Evolutionary conservation across 2,113 vertebrate species (phyloP).

Genomic region (Mesembrinibis cayennensis): DNA sequence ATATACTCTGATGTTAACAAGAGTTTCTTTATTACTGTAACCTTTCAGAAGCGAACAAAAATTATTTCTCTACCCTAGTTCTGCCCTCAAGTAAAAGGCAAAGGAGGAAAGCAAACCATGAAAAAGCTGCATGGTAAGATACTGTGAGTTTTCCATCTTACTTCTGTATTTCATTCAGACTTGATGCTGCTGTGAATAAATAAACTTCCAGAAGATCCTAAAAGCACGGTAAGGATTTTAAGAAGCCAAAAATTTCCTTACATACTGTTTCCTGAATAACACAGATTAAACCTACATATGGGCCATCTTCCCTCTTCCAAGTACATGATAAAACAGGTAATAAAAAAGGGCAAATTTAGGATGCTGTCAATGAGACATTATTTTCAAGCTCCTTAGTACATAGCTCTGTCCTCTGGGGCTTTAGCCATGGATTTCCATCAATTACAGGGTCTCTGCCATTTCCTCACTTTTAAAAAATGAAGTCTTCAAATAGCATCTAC

Average conservation of each 20-base stretch:
- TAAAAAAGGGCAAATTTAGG: background rate
- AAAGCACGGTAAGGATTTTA: background rate
- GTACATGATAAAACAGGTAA: background rate
- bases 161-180: constrained; percentile 17
- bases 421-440: background rate
- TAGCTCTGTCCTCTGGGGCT: background rate
- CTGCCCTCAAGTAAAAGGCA: constrained; percentile 80
- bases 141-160: constrained; percentile 50
- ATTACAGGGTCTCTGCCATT: background rate
- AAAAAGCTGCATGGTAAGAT: constrained; percentile 69
- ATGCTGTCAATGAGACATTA: background rate
- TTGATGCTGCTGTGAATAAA: constrained; percentile 11
- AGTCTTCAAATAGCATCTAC: background rate
- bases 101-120: constrained; percentile 71
- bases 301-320: background rate
- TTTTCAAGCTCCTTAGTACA: background rate
- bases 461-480: background rate
- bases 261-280: background rate
- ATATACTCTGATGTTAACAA: constrained; percentile 82
- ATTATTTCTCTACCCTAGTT: constrained; percentile 81
- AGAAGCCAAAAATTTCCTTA: background rate
- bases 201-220: constrained; percentile 25
- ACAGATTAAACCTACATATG: background rate
- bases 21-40: constrained; percentile 86
- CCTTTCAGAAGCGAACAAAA: constrained; percentile 84